Conservation (phyloP, 2,888 invertebrate genomes). For the Sphaeridia pumilis region DNA sequence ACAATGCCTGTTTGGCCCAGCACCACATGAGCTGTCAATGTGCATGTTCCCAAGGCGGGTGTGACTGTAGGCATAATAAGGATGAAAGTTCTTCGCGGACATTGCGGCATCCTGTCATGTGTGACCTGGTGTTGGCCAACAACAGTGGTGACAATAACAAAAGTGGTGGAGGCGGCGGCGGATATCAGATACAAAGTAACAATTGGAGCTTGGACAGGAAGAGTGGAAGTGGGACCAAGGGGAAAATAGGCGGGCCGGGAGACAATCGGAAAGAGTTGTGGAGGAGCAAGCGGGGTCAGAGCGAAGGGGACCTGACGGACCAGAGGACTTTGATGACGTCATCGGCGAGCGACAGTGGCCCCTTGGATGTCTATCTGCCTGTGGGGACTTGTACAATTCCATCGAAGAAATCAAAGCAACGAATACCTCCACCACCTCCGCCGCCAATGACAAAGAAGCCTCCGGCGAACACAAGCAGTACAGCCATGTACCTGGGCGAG, state of each 20-base stretch:
- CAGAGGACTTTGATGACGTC: neutral
- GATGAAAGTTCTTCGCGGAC: conserved; percentile 16
- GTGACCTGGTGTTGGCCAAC: conserved; percentile 34
- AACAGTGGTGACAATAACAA: conserved; percentile 9
- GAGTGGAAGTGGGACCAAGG: conserved; percentile 4
- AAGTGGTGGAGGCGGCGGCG: too few species aligned
- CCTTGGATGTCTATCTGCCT: neutral
- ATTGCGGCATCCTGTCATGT: conserved; percentile 27
- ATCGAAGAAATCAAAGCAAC: too few species aligned
- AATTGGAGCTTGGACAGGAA: conserved; percentile 28
- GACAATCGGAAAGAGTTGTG: conserved; percentile 18
- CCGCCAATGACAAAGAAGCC: conserved; percentile 20
- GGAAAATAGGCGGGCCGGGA: conserved; percentile 15
- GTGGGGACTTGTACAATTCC: too few species aligned
- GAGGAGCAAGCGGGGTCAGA: conserved; percentile 32
- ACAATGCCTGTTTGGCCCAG: conserved; percentile 18
- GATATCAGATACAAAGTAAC: conserved; percentile 19
- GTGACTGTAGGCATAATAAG: conserved; percentile 7
- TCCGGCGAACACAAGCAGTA: conserved; percentile 11
- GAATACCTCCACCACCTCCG: conserved; percentile 26
- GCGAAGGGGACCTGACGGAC: conserved; percentile 30
- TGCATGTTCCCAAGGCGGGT: conserved; percentile 28
- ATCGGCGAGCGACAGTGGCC: neutral
- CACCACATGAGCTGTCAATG: conserved; percentile 31
- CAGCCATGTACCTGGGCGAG: too few species aligned